Evolutionary conservation across 2,888 invertebrate genomes (phyloP), one percentile per base, ranked within the genome.

Genomic region (Napeogenes sylphis): DNA sequence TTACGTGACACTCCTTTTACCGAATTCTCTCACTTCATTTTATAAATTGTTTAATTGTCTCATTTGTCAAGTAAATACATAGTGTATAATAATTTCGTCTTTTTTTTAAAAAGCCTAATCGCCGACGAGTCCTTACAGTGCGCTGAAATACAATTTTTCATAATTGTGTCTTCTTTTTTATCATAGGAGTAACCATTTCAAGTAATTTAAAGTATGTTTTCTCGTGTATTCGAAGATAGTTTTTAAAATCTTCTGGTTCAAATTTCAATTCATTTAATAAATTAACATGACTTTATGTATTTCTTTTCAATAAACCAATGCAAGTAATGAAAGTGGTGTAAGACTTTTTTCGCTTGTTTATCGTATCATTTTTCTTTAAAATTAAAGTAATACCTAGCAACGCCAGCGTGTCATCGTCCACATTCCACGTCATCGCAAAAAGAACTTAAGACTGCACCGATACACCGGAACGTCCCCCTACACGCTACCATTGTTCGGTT

Each of bases 391-490:
- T 59, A 51, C 69, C 67, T 68, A 69, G 51, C 65, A 69, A 63
- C 55, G 67, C 70, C 63, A 70, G 62, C 64, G 65, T 42, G 66
- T 70, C 62, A 68, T 71, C 66, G 56, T 66, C 66, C 61, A 38
- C 64, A 65, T 55, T 71, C 66, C 66, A 71, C 66, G 61, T 62
- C 66, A 70, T 70, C 66, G 65, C 67, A 67, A 70, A 71, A 64
- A 70, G 58, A 67, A 71, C 68, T 67, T 65, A 71, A 68, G 65
- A 72, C 68, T 66, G 66, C 67, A 63, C 68, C 66, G 71, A 38
- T 68, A 68, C 65, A 68, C 66, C 64, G 68, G 59, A 65, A 71
- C 66, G 65, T 68, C 65, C 63, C 66, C 63, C 59, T 62, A 68
- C 65, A 66, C 63, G 62, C 65, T 66, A 65, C 64, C 64, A 59